phyloP scores from a whole-genome alignment of 2,113 vertebrate genomes.

The Channa argus region DNA sequence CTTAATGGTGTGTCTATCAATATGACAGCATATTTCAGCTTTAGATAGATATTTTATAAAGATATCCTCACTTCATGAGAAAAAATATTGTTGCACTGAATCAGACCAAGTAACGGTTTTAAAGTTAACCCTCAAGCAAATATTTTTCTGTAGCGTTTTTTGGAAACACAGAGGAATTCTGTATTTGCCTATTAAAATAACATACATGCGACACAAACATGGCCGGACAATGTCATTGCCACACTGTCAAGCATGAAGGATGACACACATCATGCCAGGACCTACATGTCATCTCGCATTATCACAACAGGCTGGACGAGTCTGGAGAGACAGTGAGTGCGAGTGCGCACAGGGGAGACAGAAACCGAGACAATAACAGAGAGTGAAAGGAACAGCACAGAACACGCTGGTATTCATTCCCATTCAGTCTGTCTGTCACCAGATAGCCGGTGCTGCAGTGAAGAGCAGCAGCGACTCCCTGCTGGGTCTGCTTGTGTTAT shows the following conservation, averaged over 20 bases:
- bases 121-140: slow-evolving; percentile 30
- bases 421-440: slow-evolving; percentile 58
- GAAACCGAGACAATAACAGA: slow-evolving; percentile 54
- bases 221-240: slow-evolving; percentile 61
- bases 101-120: slow-evolving; percentile 25
- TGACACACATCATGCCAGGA: slow-evolving; percentile 71
- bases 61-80: slow-evolving; percentile 36
- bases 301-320: slow-evolving; percentile 62
- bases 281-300: slow-evolving; percentile 68
- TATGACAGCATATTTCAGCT: slow-evolving; percentile 43
- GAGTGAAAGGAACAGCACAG: slow-evolving; percentile 67
- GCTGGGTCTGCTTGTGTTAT: slow-evolving; percentile 42
- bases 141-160: slow-evolving; percentile 1
- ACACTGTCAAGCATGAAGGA: slow-evolving; percentile 63
- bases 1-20: slow-evolving; percentile 70
- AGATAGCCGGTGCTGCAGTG: slow-evolving; percentile 36
- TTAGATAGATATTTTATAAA: slow-evolving; percentile 53
- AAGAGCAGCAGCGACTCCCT: slow-evolving; percentile 29
- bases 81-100: slow-evolving; percentile 32
- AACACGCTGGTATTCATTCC: slow-evolving; percentile 67
- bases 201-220: slow-evolving; percentile 40
- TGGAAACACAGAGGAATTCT: slow-evolving; percentile 4
- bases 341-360: slow-evolving; percentile 26
- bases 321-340: slow-evolving; percentile 37
- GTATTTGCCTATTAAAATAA: slow-evolving; percentile 36